Base-by-base conservation (phyloP, 1,140 invertebrate genomes). In the Pinna nobilis region DNA sequence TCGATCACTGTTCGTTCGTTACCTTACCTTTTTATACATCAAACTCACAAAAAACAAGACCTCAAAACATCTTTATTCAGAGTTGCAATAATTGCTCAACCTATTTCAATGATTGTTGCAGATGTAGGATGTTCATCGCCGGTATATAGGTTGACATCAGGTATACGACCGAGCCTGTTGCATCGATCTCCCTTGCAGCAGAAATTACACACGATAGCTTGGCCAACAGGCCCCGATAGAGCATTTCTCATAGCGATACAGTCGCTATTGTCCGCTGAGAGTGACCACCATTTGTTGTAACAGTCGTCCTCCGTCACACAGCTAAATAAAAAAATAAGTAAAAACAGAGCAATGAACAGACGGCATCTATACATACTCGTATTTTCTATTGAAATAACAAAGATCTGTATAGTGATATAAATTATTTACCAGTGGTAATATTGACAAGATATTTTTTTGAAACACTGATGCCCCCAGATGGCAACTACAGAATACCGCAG, bases 241-340 rank as follows among this genome's bases (percentile, higher is more conserved):
- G 20, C 49, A 28, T 69, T 69, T 11, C 15, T 28, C 39, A 57
- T 69, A 25, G 37, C 51, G n/a, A 69, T 33, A 47, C 66, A 69
- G 1, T 28, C 30, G 5, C 51, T 51, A 32, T 59, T 59, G 28
- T 69, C 55, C 25, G 55, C 55, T 7, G 53, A 41, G 0, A 57
- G 35, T 18, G 59, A 57, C 66, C 66, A 69, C 66, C 66, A 69
- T 69, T 69, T 57, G 50, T 69, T 32, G 18, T 59, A 69, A 28
- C 66, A 69, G 5, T 57, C 66, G n/a, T 59, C 28, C 32, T 69
- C 66, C 3, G 51, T 39, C 32, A 59, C 66, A 59, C 66, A 69
- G 5, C 66, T 69, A 5, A 6, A 37, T 2, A 32, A 44, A 59
- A 59, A 0, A 53, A 1, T 25, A 28, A 57, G 18, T 11, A 25